These are phyloP conservation scores for Panthera leo DNA, from an alignment of 2,113 vertebrate genomes.

Conservation along the genomic window DNA sequence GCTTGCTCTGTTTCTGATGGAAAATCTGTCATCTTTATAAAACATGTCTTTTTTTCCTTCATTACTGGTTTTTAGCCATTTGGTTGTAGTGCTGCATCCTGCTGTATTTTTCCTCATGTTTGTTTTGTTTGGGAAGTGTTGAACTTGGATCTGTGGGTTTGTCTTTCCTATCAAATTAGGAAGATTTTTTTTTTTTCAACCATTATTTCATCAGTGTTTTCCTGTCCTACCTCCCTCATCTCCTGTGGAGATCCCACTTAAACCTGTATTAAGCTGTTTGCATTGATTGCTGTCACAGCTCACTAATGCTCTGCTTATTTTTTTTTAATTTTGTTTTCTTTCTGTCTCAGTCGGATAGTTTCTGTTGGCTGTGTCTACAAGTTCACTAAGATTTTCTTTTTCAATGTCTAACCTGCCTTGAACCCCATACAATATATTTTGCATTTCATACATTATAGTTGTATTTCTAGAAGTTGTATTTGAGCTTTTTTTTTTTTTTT, in stretches of 20 bases:
- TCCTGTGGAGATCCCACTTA: not conserved
- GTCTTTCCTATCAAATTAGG: not conserved
- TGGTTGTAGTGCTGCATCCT: too few relatives aligned
- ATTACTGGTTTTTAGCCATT: not conserved
- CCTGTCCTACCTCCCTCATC: not conserved
- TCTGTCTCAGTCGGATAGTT: not conserved
- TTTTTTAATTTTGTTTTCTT: not conserved
- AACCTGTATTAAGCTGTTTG: not conserved
- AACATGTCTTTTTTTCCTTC: not conserved
- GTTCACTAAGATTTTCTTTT: not conserved
- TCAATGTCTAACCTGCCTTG: not conserved
- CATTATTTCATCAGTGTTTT: not conserved
- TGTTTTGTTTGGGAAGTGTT: not conserved
- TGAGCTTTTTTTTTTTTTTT: not conserved
- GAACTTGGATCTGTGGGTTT: not conserved
- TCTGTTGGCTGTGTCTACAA: not conserved
- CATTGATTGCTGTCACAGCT: not conserved
- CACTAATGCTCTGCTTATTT: not conserved
- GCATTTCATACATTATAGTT: not conserved
- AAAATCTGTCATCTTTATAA: not conserved
- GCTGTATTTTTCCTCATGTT: not conserved
- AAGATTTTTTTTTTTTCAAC: not conserved
- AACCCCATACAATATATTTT: not conserved
- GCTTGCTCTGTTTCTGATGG: not conserved
- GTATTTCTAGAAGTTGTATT: not conserved